A percentile compares a stretch with the other conserved stretches of the same genome.
These are phyloP conservation scores for Pandemis heparana DNA, from an alignment of 2,888 invertebrate genomes.

Conservation along the genomic window DNA sequence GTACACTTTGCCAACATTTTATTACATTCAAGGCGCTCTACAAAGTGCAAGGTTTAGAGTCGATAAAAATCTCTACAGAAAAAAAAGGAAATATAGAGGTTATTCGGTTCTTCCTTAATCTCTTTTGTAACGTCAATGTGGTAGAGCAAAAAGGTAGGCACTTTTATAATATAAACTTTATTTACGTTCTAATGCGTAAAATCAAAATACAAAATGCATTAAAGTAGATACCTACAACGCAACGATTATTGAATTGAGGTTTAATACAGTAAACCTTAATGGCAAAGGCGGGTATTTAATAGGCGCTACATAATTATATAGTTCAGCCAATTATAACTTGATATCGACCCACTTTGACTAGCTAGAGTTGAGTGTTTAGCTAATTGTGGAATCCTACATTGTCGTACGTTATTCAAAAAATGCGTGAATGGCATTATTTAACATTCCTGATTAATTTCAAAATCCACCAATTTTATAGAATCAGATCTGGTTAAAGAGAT, in stretches of 20 bases:
- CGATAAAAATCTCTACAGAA: conserved; percentile 31
- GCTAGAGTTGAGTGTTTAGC: background rate
- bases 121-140: background rate
- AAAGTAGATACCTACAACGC: no score
- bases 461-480: conserved; percentile 32
- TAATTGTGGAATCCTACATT: no score
- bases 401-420: background rate
- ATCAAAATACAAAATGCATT: no score
- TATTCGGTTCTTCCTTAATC: conserved; percentile 14
- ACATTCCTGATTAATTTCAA: conserved; percentile 19
- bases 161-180: no score
- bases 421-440: conserved; percentile 1
- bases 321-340: no score
- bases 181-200: no score
- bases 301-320: no score
- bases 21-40: conserved; percentile 24
- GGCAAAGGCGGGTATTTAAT: no score
- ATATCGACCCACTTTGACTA: background rate
- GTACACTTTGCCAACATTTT: conserved; percentile 29
- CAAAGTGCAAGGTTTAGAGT: conserved; percentile 31
- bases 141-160: background rate
- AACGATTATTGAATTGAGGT: no score
- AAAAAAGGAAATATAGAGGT: conserved; percentile 30
- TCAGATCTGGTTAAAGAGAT: conserved; percentile 50
- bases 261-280: no score